Conservation (phyloP, 1,140 invertebrate genomes). For the Geopemphigus sp. region DNA sequence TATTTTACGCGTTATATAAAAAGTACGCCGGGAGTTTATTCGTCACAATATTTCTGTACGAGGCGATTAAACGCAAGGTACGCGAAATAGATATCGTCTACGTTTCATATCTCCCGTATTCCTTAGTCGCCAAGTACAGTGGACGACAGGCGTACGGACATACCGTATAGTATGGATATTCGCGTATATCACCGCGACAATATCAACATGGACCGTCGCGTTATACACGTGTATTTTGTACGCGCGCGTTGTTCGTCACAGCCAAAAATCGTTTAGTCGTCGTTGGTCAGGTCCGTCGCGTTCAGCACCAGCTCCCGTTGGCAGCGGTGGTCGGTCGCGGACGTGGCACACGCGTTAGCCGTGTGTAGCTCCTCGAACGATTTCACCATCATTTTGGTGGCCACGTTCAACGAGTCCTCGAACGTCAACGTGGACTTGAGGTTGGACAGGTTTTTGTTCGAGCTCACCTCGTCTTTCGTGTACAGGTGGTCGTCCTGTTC, state of each 20-base stretch:
- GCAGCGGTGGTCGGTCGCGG: neutral
- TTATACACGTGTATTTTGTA: neutral
- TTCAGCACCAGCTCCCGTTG: constrained; percentile 42
- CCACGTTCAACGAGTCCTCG: constrained; percentile 51
- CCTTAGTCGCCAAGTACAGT: too few relatives aligned
- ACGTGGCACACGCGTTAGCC: neutral
- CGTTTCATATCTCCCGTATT: too few relatives aligned
- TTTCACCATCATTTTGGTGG: constrained; percentile 46
- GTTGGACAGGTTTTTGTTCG: constrained; percentile 50
- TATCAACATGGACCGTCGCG: too few relatives aligned
- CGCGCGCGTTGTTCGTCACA: neutral
- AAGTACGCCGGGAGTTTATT: too few relatives aligned
- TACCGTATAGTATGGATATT: too few relatives aligned
- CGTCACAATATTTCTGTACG: too few relatives aligned
- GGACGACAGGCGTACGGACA: too few relatives aligned
- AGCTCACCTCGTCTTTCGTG: constrained; percentile 51
- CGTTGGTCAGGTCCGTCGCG: constrained; percentile 5
- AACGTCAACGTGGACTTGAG: constrained; percentile 54
- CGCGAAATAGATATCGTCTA: too few relatives aligned
- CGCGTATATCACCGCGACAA: too few relatives aligned
- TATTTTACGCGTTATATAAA: neutral
- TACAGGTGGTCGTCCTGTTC: constrained; percentile 51
- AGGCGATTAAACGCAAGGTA: too few relatives aligned
- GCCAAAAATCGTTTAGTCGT: neutral
- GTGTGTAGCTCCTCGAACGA: constrained; percentile 46